Evolutionary conservation across 2,797 vertebrate species (phyloP), one percentile per base, ranked within the genome.

Genomic region (Manis pentadactyla): DNA sequence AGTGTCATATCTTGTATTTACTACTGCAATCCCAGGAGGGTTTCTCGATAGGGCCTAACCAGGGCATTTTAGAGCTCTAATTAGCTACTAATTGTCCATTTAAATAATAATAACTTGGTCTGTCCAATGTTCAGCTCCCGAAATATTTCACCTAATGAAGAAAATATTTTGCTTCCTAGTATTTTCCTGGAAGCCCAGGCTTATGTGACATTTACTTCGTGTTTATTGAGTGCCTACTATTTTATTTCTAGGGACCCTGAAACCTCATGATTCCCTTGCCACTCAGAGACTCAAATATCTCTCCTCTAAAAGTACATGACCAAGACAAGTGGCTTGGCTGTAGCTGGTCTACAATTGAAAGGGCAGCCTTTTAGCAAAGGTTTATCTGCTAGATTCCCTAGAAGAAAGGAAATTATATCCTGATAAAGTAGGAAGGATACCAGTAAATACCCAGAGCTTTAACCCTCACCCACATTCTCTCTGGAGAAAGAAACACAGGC

Each of bases 81-180:
- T 96, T 97, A 96, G 37, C 53, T 92, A 61, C 78, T 96, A 96
- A 90, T 90, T 96, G 89, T 29, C 37, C 21, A 84, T 49, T 97
- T 96, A 97, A 93, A 27, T 90, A 94, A 84, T 95, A 96, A 95
- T 85, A 59, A 31, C 66, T 95, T 83, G 6, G 15, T 81, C 31
- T 86, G 74, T 42, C 73, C 75, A 84, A 63, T 21, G 34, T 37
- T 92, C 37, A 81, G 66, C 68, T 95, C 51, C 69, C 25, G 18
- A 61, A 87, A 73, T 37, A 57, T 68, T 92, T 96, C 61, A 46
- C 69, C 31, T 89, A 95, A 89, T 92, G 69, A 95, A 81, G 53
- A 88, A 90, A 37, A 18, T 93, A 68, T 78, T 92, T 90, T 64
- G 46, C 25, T 87, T 85, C 63, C 21, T 77, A 79, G 49, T 18